A percentile compares a stretch with the other conserved stretches of the same genome.
These are phyloP conservation scores for Drosophila setosimentum DNA, from an alignment of 2,888 invertebrate genomes.

Conservation along the genomic window DNA sequence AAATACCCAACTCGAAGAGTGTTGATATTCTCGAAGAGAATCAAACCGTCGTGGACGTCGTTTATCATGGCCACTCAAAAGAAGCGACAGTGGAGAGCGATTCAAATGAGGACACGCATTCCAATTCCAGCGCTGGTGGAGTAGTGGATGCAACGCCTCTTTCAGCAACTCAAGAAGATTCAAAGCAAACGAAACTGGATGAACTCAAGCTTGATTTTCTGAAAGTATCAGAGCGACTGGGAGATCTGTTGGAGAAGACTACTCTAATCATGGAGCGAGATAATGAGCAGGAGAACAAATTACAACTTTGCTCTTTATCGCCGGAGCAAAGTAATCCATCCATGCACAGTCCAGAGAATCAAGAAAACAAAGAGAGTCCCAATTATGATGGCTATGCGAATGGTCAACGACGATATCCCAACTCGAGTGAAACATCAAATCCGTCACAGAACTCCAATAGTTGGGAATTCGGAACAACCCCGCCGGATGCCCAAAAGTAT, in stretches of 20 bases:
- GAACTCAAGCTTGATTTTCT: constrained; percentile 76
- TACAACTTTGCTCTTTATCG: constrained; percentile 51
- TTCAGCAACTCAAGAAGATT: constrained; percentile 16
- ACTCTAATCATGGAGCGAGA: constrained; percentile 83
- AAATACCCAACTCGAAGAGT: constrained; percentile 85
- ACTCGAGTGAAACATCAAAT: constrained; percentile 73
- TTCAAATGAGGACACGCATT: constrained; percentile 53
- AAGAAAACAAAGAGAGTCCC: constrained; percentile 61
- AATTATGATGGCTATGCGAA: constrained; percentile 61
- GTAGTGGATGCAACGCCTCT: constrained; percentile 5
- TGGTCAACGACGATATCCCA: constrained; percentile 63
- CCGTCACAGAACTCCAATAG: constrained; percentile 73
- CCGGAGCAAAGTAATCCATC: constrained; percentile 51
- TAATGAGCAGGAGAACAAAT: constrained; percentile 65
- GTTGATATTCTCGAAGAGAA: constrained; percentile 85
- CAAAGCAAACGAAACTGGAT: constrained; percentile 66
- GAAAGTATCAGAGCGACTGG: constrained; percentile 81
- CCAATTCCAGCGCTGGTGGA: constrained; percentile 37
- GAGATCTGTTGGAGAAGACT: constrained; percentile 81
- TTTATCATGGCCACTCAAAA: constrained; percentile 48
- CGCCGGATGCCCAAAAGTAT: constrained; percentile 57
- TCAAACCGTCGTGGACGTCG: constrained; percentile 65
- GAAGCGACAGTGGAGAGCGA: constrained; percentile 49
- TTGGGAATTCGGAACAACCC: constrained; percentile 66
- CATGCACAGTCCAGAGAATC: constrained; percentile 43